Base-by-base conservation (phyloP, 2,113 vertebrate species). In the Sula dactylatra region DNA sequence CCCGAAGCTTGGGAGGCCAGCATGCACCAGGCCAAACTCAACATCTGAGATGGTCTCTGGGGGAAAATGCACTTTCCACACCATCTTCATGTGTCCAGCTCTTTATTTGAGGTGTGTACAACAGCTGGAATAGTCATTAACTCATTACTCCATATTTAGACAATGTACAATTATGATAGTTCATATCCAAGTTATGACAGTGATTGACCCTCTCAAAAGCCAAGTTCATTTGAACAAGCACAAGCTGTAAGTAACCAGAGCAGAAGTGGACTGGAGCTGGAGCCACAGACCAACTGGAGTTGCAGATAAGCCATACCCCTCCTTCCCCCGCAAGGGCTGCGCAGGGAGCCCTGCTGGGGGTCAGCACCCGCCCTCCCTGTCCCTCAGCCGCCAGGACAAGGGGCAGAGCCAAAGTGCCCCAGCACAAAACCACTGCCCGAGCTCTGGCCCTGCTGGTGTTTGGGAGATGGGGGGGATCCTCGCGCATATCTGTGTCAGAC, bases 151-250 rank as follows among this genome's bases (percentile, higher is more conserved):
- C 44, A 6, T 52, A 67, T 56, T 65, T n/a, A 71, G 29, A 40
- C 24, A 45, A 52, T 1, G 4, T 16, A 52, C 8, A 52, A 1
- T 17, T 45, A 40, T 34, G 24, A 65, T 58, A 0, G 0, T 45
- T 88, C 44, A 45, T 40, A 45, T 52, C 45, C 49, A 82, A 52
- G 38, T 52, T 64, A n/a, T n/a, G 34, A 52, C 20, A 59, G 25
- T 52, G 50, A 52, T 31, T 42, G 27, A 6, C 14, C 25, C 32
- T 40, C 50, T 36, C 59, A 71, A 78, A 83, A 83, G 29, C 25
- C 29, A 59, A 36, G 25, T 36, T 54, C 2, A 16, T 72, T 32
- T 54, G 38, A 72, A 72, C 31, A 66, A 66, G 29, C 10, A 32
- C 14, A 59, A 36, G 58, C 45, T 20, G 34, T 36, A 50, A 38